These are phyloP conservation scores for Scomber scombrus DNA, from an alignment of 2,113 vertebrate species.

Conservation along the genomic window DNA sequence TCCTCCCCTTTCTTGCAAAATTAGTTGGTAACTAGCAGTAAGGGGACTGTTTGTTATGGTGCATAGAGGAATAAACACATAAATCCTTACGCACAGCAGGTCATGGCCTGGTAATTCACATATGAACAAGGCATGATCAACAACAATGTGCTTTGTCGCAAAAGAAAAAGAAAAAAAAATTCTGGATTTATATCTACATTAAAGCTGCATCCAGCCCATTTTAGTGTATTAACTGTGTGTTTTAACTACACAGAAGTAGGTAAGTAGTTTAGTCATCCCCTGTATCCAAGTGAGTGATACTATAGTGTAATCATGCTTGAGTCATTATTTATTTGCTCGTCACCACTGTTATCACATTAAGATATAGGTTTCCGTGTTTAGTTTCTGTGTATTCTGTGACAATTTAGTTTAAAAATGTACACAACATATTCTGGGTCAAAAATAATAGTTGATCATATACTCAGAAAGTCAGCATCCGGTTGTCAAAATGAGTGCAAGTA, in stretches of 20 bases:
- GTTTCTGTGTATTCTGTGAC: not conserved
- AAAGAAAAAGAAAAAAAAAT: too few species aligned
- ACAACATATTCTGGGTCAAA: not conserved
- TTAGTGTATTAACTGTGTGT: not conserved
- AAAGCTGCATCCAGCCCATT: not conserved
- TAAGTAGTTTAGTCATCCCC: not conserved
- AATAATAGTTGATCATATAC: too few species aligned
- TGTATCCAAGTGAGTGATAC: not conserved
- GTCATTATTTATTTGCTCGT: not conserved
- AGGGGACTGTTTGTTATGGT: constrained; percentile 15
- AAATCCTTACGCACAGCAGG: not conserved
- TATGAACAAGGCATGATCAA: not conserved
- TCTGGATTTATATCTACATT: not conserved
- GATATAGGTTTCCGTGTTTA: not conserved
- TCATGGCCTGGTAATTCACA: not conserved
- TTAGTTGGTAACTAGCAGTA: not conserved
- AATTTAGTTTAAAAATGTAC: not conserved
- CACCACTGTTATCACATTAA: not conserved
- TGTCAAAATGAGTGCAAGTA: not conserved
- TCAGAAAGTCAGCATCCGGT: not conserved
- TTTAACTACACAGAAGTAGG: not conserved
- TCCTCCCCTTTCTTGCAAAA: constrained; percentile 15
- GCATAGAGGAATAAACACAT: not conserved
- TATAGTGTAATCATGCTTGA: not conserved
- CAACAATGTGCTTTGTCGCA: not conserved